Base-by-base conservation (phyloP, 2,113 vertebrate species). In the Mohoua ochrocephala region DNA sequence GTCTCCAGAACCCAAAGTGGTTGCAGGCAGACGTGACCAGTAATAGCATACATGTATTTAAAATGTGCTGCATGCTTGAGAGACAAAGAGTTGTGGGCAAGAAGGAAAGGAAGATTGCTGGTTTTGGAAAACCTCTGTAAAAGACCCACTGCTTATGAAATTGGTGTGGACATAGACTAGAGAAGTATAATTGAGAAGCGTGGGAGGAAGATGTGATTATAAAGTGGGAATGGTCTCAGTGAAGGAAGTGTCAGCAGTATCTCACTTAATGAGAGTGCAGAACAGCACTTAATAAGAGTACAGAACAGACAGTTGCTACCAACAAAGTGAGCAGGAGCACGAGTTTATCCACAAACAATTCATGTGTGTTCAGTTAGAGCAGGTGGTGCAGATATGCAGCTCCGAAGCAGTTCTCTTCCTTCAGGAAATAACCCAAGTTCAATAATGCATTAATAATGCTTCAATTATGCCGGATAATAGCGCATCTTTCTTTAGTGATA, bases 1-100 rank as follows among this genome's bases (percentile, higher is more conserved):
- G 47, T 26, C 89, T 95, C 94, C 96, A 96, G 64, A 94, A 49
- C 73, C 94, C 91, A 76, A 93, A 93, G 78, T 47, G 94, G 92
- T 96, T 87, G 92, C 95, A 86, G 84, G 73, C 89, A 93, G 95
- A 96, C 11, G n/a, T 97, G 92, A 95, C 82, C 85, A 95, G 78
- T 89, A 96, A 96, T 73, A 78, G 67, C 56, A 83, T 91, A 82
- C 67, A 9, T 65, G 20, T 50, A 54, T 84, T 94, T 81, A 82
- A 95, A 95, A 86, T 75, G 45, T 49, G 87, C 94, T 90, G 63
- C 64, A 6, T 87, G 84, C 59, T 84, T 89, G 80, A 71, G 79
- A 91, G 79, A 69, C 78, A 90, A 47, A 88, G 77, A 77, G 60
- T 37, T 94, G 84, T 37, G 89, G 94, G 89, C 74, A 91, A 90